phyloP scores from a whole-genome alignment of 2,113 vertebrate genomes.

The Ibidorhyncha struthersii region DNA sequence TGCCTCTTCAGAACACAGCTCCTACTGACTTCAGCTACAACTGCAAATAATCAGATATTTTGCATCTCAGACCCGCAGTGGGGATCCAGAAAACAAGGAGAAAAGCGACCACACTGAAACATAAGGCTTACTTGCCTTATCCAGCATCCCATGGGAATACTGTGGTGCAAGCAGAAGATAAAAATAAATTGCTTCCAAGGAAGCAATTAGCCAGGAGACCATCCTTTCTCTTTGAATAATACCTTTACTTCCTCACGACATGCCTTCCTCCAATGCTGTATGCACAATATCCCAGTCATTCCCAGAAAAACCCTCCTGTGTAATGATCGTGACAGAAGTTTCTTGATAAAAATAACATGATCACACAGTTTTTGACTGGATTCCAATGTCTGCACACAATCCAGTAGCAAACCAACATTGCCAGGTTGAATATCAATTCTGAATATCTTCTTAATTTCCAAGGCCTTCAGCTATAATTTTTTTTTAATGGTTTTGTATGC shows the following conservation, averaged over 20 bases:
- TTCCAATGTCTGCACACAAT: background rate
- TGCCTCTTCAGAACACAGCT: background rate
- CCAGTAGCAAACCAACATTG: background rate
- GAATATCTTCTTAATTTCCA: background rate
- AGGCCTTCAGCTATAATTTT: background rate
- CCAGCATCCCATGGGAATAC: background rate
- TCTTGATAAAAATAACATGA: background rate
- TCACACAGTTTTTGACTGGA: background rate
- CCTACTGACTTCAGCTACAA: background rate
- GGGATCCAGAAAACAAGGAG: background rate
- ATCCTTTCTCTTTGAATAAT: background rate
- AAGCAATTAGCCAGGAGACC: background rate
- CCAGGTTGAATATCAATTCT: background rate
- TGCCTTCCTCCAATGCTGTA: background rate
- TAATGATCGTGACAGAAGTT: background rate
- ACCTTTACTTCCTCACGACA: background rate
- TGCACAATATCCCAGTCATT: background rate
- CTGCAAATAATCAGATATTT: background rate
- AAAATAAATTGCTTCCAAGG: background rate
- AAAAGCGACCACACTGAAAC: background rate
- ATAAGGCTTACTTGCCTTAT: background rate
- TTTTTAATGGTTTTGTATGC: background rate
- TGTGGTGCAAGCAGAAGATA: background rate
- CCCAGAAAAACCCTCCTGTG: background rate
- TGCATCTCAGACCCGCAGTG: background rate